Conservation (phyloP, 2,888 invertebrate species). For the Caenorhabditis plicata region DNA sequence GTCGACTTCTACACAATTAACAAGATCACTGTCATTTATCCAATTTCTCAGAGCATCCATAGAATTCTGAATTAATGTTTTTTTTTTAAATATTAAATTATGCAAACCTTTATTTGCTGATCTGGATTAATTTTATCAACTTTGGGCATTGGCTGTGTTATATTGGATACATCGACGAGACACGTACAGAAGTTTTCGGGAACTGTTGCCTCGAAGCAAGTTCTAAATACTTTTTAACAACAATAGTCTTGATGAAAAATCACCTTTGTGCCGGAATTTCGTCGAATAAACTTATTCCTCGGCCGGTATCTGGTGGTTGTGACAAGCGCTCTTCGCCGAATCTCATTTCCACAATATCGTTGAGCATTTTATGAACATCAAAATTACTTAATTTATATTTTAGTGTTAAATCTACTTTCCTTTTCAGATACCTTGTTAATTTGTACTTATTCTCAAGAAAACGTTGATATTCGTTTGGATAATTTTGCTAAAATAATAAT, state of each 20-base stretch:
- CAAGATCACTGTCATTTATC: too few relatives aligned
- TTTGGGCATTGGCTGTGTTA: too few relatives aligned
- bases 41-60: too few relatives aligned
- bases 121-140: too few relatives aligned
- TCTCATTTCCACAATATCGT: slow-evolving; percentile 54
- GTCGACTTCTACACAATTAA: too few relatives aligned
- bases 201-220: slow-evolving; percentile 46
- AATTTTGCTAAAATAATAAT: slow-evolving; percentile 59
- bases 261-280: slow-evolving; percentile 28
- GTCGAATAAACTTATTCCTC: slow-evolving; percentile 48
- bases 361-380: slow-evolving; percentile 66
- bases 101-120: too few relatives aligned
- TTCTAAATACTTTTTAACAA: too few relatives aligned
- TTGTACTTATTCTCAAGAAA: slow-evolving; percentile 37
- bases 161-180: slow-evolving; percentile 26
- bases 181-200: slow-evolving; percentile 53
- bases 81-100: too few relatives aligned
- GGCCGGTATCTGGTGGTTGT: slow-evolving; percentile 3
- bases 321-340: slow-evolving; percentile 16
- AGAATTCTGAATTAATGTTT: too few relatives aligned
- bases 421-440: slow-evolving; percentile 22
- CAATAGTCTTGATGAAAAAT: too few relatives aligned
- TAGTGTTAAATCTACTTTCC: slow-evolving; percentile 29
- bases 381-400: slow-evolving; percentile 68
- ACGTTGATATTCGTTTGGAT: slow-evolving; percentile 37